Percentiles rank a stretch among this genome's conserved stretches.
phyloP scores from a whole-genome alignment of 2,888 invertebrate genomes.

The Apotomis betuletana region DNA sequence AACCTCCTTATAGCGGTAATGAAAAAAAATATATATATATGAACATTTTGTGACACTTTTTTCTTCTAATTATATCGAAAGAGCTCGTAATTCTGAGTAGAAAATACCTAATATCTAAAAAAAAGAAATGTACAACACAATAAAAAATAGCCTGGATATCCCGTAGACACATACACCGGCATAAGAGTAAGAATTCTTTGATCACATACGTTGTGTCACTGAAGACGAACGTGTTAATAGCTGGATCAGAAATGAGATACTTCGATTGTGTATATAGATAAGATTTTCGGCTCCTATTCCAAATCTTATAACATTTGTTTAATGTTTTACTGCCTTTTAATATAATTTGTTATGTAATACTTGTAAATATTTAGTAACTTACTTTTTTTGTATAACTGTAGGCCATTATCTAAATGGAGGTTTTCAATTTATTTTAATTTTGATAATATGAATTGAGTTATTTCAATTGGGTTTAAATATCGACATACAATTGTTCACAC shows the following conservation, averaged over 20 bases:
- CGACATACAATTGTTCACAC: background rate
- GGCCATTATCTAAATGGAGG: constrained; percentile 5
- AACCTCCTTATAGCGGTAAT: no score
- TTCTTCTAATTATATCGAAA: no score
- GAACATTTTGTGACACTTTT: no score
- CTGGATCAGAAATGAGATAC: constrained; percentile 17
- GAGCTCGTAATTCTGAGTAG: no score
- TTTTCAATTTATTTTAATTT: constrained; percentile 9
- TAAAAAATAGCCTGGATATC: no score
- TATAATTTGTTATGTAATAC: constrained; percentile 28
- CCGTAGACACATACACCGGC: no score
- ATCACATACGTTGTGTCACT: no score
- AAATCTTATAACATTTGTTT: constrained; percentile 17
- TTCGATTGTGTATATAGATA: background rate
- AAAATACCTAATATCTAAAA: no score
- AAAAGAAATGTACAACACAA: no score
- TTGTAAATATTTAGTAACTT: constrained; percentile 35
- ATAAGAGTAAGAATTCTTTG: no score
- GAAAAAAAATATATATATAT: no score
- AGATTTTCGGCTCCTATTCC: constrained; percentile 19
- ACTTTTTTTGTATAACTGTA: constrained; percentile 8
- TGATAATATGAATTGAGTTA: background rate
- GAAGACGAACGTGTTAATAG: background rate
- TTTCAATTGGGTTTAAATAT: background rate
- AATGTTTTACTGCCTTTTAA: constrained; percentile 35